Conservation (phyloP, 2,113 vertebrate genomes). For the Cololabis saira region DNA sequence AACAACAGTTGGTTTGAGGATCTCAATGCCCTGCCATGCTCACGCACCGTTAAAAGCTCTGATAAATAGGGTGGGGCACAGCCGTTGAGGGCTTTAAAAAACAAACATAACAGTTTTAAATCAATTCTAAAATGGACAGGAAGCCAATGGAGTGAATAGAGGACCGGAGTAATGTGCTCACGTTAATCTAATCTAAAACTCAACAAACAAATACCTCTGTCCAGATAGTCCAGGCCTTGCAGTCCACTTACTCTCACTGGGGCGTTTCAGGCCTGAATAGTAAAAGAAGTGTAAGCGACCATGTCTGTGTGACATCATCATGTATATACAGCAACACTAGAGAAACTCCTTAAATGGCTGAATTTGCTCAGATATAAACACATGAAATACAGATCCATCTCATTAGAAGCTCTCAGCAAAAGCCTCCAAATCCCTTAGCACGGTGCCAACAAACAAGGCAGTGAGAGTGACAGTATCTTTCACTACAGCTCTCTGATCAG, state of each 20-base stretch:
- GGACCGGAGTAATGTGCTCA: too few species aligned
- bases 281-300: background rate
- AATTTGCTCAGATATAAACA: background rate
- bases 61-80: too few species aligned
- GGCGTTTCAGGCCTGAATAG: slow-evolving; percentile 1
- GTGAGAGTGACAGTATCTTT: slow-evolving; percentile 20
- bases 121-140: too few species aligned
- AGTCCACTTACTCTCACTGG: background rate
- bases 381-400: background rate
- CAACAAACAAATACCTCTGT: slow-evolving; percentile 13
- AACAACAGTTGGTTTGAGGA: too few species aligned
- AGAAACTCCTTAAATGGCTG: background rate
- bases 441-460: slow-evolving; percentile 20
- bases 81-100: too few species aligned
- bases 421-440: slow-evolving; percentile 17
- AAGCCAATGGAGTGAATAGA: too few species aligned
- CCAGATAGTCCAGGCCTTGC: background rate
- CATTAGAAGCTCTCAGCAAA: background rate
- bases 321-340: background rate
- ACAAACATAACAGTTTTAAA: too few species aligned
- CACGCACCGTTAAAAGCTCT: too few species aligned
- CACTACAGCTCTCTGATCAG: slow-evolving; percentile 48
- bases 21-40: too few species aligned
- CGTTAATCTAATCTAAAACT: too few species aligned
- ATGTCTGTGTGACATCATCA: too few species aligned